Evolutionary conservation across 2,113 vertebrate species (phyloP), one percentile per base, ranked within the genome.

Genomic region (Todiramphus chloris): DNA sequence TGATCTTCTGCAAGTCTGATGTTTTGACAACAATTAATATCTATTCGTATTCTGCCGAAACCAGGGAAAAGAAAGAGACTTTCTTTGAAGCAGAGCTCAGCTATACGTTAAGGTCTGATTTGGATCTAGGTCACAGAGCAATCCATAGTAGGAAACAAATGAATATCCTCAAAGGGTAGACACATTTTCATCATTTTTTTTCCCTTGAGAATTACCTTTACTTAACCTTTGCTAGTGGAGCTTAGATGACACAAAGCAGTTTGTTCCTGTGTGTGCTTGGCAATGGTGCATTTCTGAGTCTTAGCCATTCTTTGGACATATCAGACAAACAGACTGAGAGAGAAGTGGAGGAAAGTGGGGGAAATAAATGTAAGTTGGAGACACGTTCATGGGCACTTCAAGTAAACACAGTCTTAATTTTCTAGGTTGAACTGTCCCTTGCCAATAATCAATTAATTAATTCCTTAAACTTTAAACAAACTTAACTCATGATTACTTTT

Each of bases 11-110:
- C 24, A 78, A 90, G 56, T 94, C 69, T 81, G 77, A 84, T 92
- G 64, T 88, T 90, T 88, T 93, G 86, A 84, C 90, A 94, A 88
- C 72, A 95, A 83, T 90, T 92, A 86, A 75, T 93, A 67, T 87
- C 56, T 87, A 46, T 84, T 81, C 31, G 21, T 50, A 51, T 70
- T 83, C 62, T 44, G 16, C 31, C 48, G 58, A 89, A 92, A 83
- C 6, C 27, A 44, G 60, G 24, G 56, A 67, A 30, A 43, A 70
- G n/a, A 75, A 64, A 86, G 23, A 58, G 15, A 1, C 5, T 89
- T 87, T 63, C 11, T 73, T 86, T 89, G n/a, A 51, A 83, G 62
- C 7, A 46, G 13, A 83, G 3, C 25, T 18, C 28, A 85, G 63
- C 8, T 90, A 13, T 17, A 69, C 6, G 5, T 53, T 69, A 33